Evolutionary conservation across 2,113 vertebrate genomes (phyloP), one percentile per base, ranked within the genome.

Genomic region (Rhagologus leucostigma): DNA sequence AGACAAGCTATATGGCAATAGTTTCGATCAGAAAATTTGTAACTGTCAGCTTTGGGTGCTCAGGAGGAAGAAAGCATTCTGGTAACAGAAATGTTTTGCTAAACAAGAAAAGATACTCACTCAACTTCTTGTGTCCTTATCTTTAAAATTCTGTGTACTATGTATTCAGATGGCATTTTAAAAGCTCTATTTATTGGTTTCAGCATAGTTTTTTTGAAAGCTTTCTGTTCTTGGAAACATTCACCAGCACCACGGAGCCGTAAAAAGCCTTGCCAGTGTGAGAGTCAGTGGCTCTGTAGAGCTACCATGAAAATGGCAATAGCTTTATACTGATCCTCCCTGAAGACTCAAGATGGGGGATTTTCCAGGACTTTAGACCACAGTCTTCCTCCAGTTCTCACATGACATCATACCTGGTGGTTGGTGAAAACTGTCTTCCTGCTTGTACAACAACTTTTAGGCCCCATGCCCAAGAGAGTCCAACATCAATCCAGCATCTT

Each of bases 401-500:
- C 1, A 1, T 18, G 50, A 27, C 21, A 52, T 68, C 53, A 65
- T 16, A 74, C 13, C 27, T 0, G 1, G 53, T 20, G 16, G 47
- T 5, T 16, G 11, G 14, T 65, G 30, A 57, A 59, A 37, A 77
- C 23, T 63, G 5, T 24, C 29, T 56, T 60, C 24, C 55, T 64
- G 16, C 21, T 62, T 78, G 33, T 23, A n/a, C 22, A 46, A 64
- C 18, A 70, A 13, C 56, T 65, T 49, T 44, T 16, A 88, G 23
- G 24, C 26, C 14, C 33, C 37, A 9, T 8, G 42, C 15, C 35
- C 56, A 77, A 14, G 0, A 37, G 11, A 68, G 5, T 21, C 53
- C 71, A 62, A 49, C 1, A 46, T 33, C 37, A 81, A 39, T 3
- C 33, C 5, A 59, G 55, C 7, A 20, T 33, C 74, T 62, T 53